Conservation (phyloP, 2,888 invertebrate species). For the Eurytoma adleriae region DNA sequence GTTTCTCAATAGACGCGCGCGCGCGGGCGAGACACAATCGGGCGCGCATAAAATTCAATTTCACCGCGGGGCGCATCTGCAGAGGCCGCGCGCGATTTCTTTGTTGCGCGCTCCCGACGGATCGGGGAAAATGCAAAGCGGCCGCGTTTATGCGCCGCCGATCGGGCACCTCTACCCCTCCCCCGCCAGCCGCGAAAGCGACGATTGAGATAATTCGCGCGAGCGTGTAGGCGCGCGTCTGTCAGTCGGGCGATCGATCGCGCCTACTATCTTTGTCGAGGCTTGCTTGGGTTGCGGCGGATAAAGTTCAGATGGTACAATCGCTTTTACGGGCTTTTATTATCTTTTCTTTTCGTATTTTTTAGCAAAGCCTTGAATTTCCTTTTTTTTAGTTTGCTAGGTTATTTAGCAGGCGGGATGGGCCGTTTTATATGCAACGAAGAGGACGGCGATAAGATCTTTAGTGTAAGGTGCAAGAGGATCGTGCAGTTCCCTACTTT, state of each 20-base stretch:
- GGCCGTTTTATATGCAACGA: too few species aligned
- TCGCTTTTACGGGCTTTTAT: too few species aligned
- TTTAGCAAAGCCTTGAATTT: too few species aligned
- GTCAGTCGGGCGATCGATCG: conserved; percentile 41
- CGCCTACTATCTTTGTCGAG: neutral
- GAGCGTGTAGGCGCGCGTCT: neutral
- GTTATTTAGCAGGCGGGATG: neutral
- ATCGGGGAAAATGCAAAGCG: conserved; percentile 43
- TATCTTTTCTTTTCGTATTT: too few species aligned
- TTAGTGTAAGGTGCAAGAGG: too few species aligned
- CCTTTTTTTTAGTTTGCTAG: neutral
- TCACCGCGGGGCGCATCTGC: conserved; percentile 15
- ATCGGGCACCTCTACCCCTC: neutral
- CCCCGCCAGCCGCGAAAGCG: neutral
- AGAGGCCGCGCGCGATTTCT: conserved; percentile 27
- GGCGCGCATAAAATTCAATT: conserved; percentile 38
- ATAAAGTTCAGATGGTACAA: too few species aligned
- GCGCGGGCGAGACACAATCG: conserved; percentile 29
- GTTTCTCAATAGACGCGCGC: neutral
- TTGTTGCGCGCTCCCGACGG: conserved; percentile 24
- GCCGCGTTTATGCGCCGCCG: conserved; percentile 16
- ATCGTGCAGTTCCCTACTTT: too few species aligned
- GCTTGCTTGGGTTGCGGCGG: too few species aligned
- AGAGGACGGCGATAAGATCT: too few species aligned
- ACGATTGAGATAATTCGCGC: conserved; percentile 45